phyloP scores from a whole-genome alignment of 92 coral and sea anemone genomes.

The Epizoanthus scotinus region DNA sequence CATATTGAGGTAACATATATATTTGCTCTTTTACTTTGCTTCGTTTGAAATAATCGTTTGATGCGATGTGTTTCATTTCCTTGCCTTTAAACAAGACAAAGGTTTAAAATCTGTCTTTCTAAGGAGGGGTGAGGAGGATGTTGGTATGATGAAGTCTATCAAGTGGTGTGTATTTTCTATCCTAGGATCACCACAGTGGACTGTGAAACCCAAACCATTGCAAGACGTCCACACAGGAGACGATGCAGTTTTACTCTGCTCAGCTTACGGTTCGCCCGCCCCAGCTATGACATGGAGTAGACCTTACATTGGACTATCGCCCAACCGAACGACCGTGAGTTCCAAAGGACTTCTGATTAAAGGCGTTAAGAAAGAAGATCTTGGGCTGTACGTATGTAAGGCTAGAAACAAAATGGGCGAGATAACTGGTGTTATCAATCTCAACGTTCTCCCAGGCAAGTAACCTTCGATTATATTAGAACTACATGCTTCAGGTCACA shows the following conservation, averaged over 20 bases:
- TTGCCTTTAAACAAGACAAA: no score
- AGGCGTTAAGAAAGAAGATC: not conserved
- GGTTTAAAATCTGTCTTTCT: no score
- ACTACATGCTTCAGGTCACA: no score
- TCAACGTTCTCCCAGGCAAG: conserved; percentile 17
- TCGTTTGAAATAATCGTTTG: no score
- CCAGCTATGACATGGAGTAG: conserved; percentile 11
- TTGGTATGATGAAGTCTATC: not conserved
- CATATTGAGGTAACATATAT: no score
- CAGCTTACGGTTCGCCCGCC: not conserved
- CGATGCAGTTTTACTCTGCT: not conserved
- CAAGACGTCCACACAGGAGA: not conserved
- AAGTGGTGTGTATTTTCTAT: not conserved
- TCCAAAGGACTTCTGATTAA: not conserved
- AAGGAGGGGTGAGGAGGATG: no score
- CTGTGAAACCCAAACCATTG: not conserved
- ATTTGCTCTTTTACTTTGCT: no score
- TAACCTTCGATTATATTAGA: not conserved
- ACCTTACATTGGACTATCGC: conserved; percentile 1
- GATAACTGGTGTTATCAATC: conserved; percentile 1
- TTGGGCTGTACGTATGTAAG: conserved; percentile 21
- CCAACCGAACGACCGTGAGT: not conserved
- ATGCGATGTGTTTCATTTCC: no score
- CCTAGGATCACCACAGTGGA: conserved; percentile 12
- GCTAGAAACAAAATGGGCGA: conserved; percentile 15